Base-by-base conservation (phyloP, 1,140 invertebrate genomes). In the Procambarus clarkii region DNA sequence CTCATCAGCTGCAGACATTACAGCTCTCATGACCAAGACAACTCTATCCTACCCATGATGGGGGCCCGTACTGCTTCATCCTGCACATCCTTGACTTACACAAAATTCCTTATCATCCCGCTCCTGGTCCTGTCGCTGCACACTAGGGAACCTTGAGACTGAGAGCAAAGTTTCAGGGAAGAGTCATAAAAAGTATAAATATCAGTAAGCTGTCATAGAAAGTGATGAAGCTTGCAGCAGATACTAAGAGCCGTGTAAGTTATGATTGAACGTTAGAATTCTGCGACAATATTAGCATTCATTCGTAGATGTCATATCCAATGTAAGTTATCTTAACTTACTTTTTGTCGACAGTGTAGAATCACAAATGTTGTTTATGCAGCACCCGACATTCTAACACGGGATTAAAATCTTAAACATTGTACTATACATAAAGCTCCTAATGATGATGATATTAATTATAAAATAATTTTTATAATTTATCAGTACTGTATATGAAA, bases 31-130 rank as follows among this genome's bases (percentile, higher is more conserved):
- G 80, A 77, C n/a, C 58, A 79, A 5, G 58, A 84, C 58, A 91
- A 91, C 60, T 15, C 24, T 69, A 82, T 91, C 76, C 46, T n/a
- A 50, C 88, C 88, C 2, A 79, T 91, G 71, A 76, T 91, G 44
- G 88, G 88, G 15, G 88, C 88, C 45, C 88, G 82, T 21, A 86
- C 82, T 5, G 88, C 88, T n/a, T 91, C 81, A 24, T 64, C 88
- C 4, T 76, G 74, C 60, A 15, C 58, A 4, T 34, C 58, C 21
- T 8, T 24, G 18, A 74, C 24, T 9, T 74, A 34, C 24, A 34
- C n/a, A 5, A 74, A 74, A 24, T 24, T 24, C 5, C 5, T 74
- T 34, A 74, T 34, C 34, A 5, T 74, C 24, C 7, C n/a, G n/a
- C 69, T 74, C n/a, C 21, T 74, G 5, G 24, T 74, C 69, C 24